A percentile compares a stretch with the other conserved stretches of the same genome.
Evolutionary conservation across 2,113 vertebrate genomes (phyloP).

Genomic region (Coryphaenoides rupestris): DNA sequence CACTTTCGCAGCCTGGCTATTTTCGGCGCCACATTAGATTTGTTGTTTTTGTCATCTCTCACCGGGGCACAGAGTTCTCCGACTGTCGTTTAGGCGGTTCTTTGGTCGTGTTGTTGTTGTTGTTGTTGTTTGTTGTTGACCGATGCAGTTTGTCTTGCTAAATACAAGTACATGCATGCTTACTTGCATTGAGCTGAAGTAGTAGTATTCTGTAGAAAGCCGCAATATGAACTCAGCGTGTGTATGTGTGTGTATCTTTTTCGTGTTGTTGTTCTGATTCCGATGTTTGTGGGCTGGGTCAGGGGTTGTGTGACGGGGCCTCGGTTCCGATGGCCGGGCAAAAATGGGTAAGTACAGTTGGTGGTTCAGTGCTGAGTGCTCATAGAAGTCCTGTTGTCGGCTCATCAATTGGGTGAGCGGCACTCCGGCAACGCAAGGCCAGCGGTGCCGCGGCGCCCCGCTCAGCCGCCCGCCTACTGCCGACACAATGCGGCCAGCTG

Average conservation of each 20-base stretch:
- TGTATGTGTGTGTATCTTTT: no score
- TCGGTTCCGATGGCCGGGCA: not conserved
- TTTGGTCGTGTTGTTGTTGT: not conserved
- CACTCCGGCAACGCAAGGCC: conserved; percentile 14
- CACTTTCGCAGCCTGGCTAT: not conserved
- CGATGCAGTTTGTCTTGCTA: no score
- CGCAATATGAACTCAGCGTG: no score
- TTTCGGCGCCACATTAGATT: conserved; percentile 14
- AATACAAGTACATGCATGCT: not conserved
- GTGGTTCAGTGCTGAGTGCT: conserved; percentile 49
- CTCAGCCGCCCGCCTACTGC: conserved; percentile 11
- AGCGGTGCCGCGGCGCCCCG: conserved; percentile 25
- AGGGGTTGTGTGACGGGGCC: conserved; percentile 13
- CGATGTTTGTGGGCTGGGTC: conserved; percentile 8
- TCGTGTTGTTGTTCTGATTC: not conserved
- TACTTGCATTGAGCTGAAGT: not conserved
- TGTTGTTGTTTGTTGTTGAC: no score
- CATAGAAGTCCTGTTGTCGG: conserved; percentile 31
- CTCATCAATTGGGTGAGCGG: conserved; percentile 6
- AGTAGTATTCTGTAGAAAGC: not conserved
- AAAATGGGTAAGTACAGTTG: conserved; percentile 39
- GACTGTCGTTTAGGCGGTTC: no score
- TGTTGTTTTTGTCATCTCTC: conserved; percentile 7
- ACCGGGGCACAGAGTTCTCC: no score
- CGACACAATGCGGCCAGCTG: conserved; percentile 13